Base-by-base conservation (phyloP, 2,888 invertebrate genomes). In the Chloroclystis v-ata region DNA sequence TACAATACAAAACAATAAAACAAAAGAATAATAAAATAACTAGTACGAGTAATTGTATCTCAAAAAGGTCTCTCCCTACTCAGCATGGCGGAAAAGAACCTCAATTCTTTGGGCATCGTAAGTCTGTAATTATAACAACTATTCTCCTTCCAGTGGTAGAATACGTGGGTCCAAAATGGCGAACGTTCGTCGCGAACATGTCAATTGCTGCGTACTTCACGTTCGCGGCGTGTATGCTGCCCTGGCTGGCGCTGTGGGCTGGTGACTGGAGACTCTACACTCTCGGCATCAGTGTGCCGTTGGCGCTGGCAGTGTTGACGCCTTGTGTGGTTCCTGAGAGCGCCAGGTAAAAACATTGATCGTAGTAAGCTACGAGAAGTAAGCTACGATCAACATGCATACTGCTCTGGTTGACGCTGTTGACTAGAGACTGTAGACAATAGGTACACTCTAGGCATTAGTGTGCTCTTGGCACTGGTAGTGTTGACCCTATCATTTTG, bases 101-200 rank as follows among this genome's bases (percentile, higher is more conserved):
- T 4, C 20, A 20, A 20, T 20, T 20, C 20, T 4, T 20, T 20
- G 5, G 2, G 5, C 3, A 20, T 20, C 5, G 20, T 20, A 20
- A 20, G 20, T 20, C 20, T 20, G n/a, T 5, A 20, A 2, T 20
- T 4, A 20, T 4, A 20, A 20, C 3, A 20, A 20, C 20, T 20
- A 20, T 4, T 5, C 28, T 37, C 8, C 1, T 84, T 86, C 2
- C 78, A 96, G 96, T 95, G 32, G 75, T 96, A 43, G 96, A 96
- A 71, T 96, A 96, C 76, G 95, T 96, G 0, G 96, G 95, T 11
- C 95, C 95, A 30, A 94, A 94, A 82, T 96, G 95, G 93, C 89
- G 96, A 1, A 96, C 96, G 0, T 94, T 96, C 70, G 96, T 96
- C 0, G 96, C 96, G 1, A 96, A 96, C 74, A 94, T 96, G 93